A percentile compares a stretch with the other conserved stretches of the same genome.
These are phyloP conservation scores for Collichthys lucidus DNA, from an alignment of 2,113 vertebrate species.

Conservation along the genomic window DNA sequence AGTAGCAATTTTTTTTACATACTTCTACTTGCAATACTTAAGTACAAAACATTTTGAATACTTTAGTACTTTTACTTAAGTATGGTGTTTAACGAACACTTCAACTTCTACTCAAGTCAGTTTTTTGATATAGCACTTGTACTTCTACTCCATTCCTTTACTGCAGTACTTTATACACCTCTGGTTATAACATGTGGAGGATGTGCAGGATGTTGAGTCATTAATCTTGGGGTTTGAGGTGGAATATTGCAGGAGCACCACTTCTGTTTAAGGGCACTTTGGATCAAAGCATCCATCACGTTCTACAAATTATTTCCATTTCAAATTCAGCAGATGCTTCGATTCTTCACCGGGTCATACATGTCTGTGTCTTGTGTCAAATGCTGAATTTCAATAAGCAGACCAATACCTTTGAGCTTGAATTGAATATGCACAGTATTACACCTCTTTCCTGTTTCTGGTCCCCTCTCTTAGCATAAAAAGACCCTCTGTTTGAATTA, in stretches of 20 bases:
- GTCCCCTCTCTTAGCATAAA: slow-evolving; percentile 8
- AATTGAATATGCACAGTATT: slow-evolving; percentile 52
- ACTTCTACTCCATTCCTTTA: no score
- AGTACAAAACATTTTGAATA: no score
- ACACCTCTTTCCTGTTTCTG: slow-evolving; percentile 1
- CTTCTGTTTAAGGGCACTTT: slow-evolving; percentile 35
- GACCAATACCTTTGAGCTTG: slow-evolving; percentile 31
- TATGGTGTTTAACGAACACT: no score
- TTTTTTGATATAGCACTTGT: no score
- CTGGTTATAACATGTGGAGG: no score
- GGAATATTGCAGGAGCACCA: background rate
- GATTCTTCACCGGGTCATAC: slow-evolving; percentile 51
- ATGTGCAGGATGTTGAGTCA: background rate
- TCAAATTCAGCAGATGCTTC: slow-evolving; percentile 55
- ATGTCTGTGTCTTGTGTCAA: slow-evolving; percentile 51
- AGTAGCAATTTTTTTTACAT: no score
- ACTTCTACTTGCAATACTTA: no score
- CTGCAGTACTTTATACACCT: no score
- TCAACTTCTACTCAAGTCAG: no score
- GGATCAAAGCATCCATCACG: slow-evolving; percentile 50
- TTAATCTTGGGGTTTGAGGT: background rate
- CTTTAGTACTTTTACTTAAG: no score
- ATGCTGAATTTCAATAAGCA: slow-evolving; percentile 58
- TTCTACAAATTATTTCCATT: slow-evolving; percentile 46
- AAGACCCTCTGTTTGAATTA: slow-evolving; percentile 18